Percentiles rank a stretch among this genome's conserved stretches.
phyloP scores from a whole-genome alignment of 2,888 invertebrate species.

The Erebia palarica region DNA sequence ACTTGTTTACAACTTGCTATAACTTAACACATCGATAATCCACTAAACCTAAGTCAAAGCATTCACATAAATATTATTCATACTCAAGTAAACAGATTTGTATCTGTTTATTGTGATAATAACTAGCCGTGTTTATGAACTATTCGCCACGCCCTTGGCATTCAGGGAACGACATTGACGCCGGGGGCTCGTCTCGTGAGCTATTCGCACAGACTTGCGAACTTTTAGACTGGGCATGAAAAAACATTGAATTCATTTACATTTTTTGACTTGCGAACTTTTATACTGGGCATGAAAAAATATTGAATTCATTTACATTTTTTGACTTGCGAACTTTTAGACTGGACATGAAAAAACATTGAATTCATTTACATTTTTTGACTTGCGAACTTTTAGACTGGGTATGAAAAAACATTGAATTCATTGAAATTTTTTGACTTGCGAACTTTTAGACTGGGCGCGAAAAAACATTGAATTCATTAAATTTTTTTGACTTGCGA shows the following conservation, averaged over 20 bases:
- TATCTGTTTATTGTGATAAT: constrained; percentile 15
- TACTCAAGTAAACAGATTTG: too few relatives aligned
- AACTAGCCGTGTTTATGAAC: constrained; percentile 40
- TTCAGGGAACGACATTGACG: constrained; percentile 36
- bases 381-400: not conserved
- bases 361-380: not conserved
- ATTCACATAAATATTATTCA: too few relatives aligned
- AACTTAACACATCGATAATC: too few relatives aligned
- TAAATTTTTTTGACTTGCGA: not conserved
- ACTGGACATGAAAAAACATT: not conserved
- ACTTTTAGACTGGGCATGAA: not conserved
- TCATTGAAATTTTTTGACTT: not conserved
- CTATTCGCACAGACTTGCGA: constrained; percentile 1
- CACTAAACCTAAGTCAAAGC: too few relatives aligned
- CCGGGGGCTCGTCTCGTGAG: constrained; percentile 43
- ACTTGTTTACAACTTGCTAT: too few relatives aligned
- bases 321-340: not conserved
- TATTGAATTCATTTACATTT: too few relatives aligned
- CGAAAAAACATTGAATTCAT: too few relatives aligned
- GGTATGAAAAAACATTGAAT: too few relatives aligned
- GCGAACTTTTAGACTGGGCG: not conserved
- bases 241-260: too few relatives aligned
- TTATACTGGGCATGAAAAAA: not conserved
- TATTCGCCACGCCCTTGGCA: constrained; percentile 43
- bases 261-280: not conserved